phyloP scores from a whole-genome alignment of 2,113 vertebrate species.

The Pangasianodon gigas region DNA sequence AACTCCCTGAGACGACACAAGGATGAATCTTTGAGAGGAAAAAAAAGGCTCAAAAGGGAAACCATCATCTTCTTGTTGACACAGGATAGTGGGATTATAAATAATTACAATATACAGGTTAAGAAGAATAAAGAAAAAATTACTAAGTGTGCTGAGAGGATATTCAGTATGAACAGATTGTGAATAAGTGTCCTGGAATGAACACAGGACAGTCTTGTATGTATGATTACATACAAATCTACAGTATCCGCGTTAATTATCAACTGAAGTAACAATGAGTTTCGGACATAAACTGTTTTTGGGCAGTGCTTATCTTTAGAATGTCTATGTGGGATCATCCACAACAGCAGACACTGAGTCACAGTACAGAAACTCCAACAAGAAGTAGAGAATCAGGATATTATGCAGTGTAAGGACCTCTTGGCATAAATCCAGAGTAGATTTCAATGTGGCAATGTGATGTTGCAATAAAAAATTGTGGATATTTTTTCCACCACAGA shows the following conservation, averaged over 20 bases:
- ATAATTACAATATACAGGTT: neutral
- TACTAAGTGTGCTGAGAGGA: neutral
- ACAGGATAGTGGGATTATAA: neutral
- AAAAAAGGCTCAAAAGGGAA: neutral
- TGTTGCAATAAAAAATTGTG: neutral
- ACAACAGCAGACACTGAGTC: neutral
- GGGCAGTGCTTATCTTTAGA: neutral
- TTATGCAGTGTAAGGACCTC: neutral
- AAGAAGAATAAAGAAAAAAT: neutral
- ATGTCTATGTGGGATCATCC: neutral
- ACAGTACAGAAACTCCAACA: neutral
- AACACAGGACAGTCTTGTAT: neutral
- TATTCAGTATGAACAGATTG: neutral
- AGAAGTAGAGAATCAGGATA: neutral
- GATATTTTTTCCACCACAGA: neutral
- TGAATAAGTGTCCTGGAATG: neutral
- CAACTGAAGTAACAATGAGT: neutral
- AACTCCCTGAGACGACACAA: neutral
- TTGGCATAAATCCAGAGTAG: neutral
- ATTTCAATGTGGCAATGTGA: neutral
- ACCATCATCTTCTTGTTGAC: neutral
- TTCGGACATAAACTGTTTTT: neutral
- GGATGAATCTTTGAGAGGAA: neutral
- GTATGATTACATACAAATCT: neutral
- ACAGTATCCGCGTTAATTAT: neutral